Evolutionary conservation across 2,888 invertebrate genomes (phyloP).

Genomic region (Galerucella calmariensis): DNA sequence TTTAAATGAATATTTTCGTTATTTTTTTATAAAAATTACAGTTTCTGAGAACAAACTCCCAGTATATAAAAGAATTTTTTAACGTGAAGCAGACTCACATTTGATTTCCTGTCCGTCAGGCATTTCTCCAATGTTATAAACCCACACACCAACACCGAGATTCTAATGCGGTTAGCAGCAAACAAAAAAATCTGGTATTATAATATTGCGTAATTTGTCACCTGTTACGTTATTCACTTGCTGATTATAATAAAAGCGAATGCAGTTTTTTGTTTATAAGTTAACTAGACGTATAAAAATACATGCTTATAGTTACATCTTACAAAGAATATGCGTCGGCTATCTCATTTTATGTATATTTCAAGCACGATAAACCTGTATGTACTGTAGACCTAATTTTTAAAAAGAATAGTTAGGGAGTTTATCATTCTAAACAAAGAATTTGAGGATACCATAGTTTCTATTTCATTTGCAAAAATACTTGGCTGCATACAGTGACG

Average conservation of each 20-base stretch:
- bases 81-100: not conserved
- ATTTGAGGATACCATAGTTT: too few relatives aligned
- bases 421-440: too few relatives aligned
- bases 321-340: not conserved
- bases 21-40: not conserved
- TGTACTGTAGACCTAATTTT: too few relatives aligned
- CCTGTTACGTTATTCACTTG: slow-evolving; percentile 20
- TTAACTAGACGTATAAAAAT: not conserved
- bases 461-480: too few relatives aligned
- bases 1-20: too few relatives aligned
- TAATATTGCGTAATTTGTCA: slow-evolving; percentile 28
- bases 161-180: not conserved
- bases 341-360: too few relatives aligned
- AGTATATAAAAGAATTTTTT: not conserved
- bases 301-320: not conserved
- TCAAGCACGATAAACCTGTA: too few relatives aligned
- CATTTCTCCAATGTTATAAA: not conserved
- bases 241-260: not conserved
- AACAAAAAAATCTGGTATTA: slow-evolving; percentile 25
- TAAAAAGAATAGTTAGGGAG: too few relatives aligned
- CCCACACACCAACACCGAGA: not conserved
- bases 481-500: too few relatives aligned
- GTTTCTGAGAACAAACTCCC: not conserved
- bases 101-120: not conserved
- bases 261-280: not conserved